Conservation (phyloP, 2,797 vertebrate genomes). For the Bufotes viridis region DNA sequence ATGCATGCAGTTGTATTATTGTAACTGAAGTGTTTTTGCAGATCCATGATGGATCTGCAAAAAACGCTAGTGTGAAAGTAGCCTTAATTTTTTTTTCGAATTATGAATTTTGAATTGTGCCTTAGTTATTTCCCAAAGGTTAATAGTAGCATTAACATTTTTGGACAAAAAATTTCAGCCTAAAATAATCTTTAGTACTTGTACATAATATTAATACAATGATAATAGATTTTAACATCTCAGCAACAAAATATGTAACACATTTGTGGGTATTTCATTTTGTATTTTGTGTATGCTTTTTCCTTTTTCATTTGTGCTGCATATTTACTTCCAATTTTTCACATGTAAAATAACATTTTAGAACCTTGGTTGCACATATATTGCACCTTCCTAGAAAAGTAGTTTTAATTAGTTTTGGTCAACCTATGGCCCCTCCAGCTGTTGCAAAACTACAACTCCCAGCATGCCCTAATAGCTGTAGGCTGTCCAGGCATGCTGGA, state of each 20-base stretch:
- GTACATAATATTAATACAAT: background rate
- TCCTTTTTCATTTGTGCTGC: background rate
- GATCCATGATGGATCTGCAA: too few species aligned
- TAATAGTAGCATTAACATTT: background rate
- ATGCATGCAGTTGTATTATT: too few species aligned
- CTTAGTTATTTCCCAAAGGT: background rate
- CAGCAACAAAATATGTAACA: slow-evolving; percentile 3
- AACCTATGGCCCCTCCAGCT: too few species aligned
- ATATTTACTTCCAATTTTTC: background rate
- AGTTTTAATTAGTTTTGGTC: background rate
- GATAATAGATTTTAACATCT: background rate
- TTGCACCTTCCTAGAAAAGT: background rate
- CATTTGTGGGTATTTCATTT: background rate
- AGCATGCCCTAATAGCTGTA: too few species aligned
- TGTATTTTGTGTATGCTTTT: background rate
- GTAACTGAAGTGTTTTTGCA: too few species aligned
- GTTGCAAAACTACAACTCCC: too few species aligned
- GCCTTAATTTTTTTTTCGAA: background rate
- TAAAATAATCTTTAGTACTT: background rate
- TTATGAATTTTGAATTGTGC: background rate
- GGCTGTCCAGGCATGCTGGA: too few species aligned
- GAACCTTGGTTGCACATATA: background rate
- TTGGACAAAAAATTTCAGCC: background rate
- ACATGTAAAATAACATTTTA: background rate
- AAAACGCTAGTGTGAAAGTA: too few species aligned